phyloP scores from a whole-genome alignment of 1,140 invertebrate genomes.

The Oppia nitens region DNA sequence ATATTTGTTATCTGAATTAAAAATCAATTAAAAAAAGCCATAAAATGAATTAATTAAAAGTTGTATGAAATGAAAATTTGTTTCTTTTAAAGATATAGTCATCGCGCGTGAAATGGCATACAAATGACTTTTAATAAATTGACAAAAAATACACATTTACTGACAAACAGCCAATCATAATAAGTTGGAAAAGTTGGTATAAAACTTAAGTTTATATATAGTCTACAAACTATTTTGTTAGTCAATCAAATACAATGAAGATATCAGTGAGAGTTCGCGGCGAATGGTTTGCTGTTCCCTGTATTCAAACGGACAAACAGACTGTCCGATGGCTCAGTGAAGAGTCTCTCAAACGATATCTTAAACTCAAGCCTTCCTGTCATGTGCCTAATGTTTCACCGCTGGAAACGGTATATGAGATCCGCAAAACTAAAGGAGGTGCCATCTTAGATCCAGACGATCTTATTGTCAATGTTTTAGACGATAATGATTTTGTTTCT shows the following conservation, averaged over 20 bases:
- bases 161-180: neutral
- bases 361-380: slow-evolving; percentile 28
- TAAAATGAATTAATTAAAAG: no score
- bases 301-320: slow-evolving; percentile 32
- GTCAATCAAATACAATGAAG: slow-evolving; percentile 38
- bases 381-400: slow-evolving; percentile 17
- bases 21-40: no score
- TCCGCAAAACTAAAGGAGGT: slow-evolving; percentile 42
- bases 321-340: slow-evolving; percentile 39
- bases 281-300: slow-evolving; percentile 46
- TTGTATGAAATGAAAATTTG: no score
- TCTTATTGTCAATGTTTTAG: slow-evolving; percentile 36
- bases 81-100: no score
- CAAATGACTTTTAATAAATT: neutral
- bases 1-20: no score
- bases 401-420: slow-evolving; percentile 34
- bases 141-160: no score
- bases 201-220: neutral
- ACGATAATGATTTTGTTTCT: slow-evolving; percentile 46
- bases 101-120: neutral
- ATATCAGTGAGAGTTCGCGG: slow-evolving; percentile 40
- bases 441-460: slow-evolving; percentile 43
- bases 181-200: neutral
- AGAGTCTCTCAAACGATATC: slow-evolving; percentile 37
- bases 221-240: neutral